phyloP scores from a whole-genome alignment of 1,140 invertebrate species.

The Aphaenogaster floridana region DNA sequence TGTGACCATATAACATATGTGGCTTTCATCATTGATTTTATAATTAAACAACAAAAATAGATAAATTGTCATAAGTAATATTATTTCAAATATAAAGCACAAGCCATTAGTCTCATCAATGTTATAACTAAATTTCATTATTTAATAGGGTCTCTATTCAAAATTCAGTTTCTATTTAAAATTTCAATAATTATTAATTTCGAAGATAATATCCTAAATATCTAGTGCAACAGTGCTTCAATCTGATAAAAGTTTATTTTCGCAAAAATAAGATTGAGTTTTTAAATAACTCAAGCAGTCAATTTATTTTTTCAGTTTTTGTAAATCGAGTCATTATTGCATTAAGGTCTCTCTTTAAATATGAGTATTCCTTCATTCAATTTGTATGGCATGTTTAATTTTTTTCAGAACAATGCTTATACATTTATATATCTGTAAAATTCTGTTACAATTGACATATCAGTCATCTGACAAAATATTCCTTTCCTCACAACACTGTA shows the following conservation, averaged over 20 bases:
- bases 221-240: neutral
- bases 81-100: neutral
- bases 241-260: neutral
- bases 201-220: neutral
- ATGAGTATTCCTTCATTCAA: neutral
- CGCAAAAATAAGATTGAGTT: neutral
- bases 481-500: neutral
- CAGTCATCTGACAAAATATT: neutral
- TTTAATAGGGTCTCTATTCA: neutral
- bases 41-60: neutral
- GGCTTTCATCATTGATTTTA: neutral
- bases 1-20: neutral
- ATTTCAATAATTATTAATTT: neutral
- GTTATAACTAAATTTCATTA: neutral
- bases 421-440: neutral
- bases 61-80: neutral
- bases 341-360: neutral
- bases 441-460: slow-evolving; percentile 4
- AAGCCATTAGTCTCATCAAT: neutral
- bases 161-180: neutral
- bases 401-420: neutral
- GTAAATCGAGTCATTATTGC: neutral
- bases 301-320: neutral
- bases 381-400: neutral
- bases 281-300: neutral